A percentile compares a stretch with the other conserved stretches of the same genome.
phyloP scores from a whole-genome alignment of 2,888 invertebrate genomes.

The Cetonia aurata region DNA sequence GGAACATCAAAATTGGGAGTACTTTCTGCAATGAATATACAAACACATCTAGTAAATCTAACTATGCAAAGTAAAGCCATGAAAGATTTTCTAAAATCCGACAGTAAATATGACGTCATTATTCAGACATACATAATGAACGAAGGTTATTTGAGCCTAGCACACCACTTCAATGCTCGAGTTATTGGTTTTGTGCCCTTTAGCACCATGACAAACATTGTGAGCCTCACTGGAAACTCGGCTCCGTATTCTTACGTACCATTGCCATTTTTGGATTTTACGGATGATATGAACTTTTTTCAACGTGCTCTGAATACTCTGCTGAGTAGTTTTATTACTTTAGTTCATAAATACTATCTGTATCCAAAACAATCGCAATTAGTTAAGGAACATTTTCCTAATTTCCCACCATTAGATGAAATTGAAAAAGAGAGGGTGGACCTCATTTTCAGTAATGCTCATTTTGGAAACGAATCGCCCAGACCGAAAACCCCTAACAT shows the following conservation, averaged over 20 bases:
- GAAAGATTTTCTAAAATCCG: constrained; percentile 28
- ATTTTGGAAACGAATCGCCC: constrained; percentile 55
- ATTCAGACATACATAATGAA: constrained; percentile 30
- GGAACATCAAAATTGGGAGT: constrained; percentile 19
- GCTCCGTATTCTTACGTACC: constrained; percentile 46
- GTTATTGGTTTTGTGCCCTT: constrained; percentile 58
- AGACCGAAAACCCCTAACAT: constrained; percentile 58
- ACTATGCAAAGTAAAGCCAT: constrained; percentile 16
- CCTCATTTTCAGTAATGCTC: constrained; percentile 54
- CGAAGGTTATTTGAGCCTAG: constrained; percentile 29
- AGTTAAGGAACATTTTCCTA: constrained; percentile 50
- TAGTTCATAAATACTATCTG: constrained; percentile 28
- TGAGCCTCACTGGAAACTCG: constrained; percentile 58
- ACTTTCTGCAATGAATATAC: not conserved
- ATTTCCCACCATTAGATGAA: constrained; percentile 49
- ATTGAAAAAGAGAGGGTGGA: constrained; percentile 51
- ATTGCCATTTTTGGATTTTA: constrained; percentile 49
- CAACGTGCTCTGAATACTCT: constrained; percentile 57
- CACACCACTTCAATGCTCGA: constrained; percentile 60
- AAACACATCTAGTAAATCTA: constrained; percentile 8
- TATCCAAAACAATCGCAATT: constrained; percentile 43
- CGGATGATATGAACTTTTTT: constrained; percentile 58
- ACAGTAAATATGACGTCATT: constrained; percentile 36
- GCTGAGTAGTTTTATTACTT: constrained; percentile 20
- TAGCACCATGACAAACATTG: constrained; percentile 54